Evolutionary conservation across 2,797 vertebrate genomes (phyloP), one percentile per base, ranked within the genome.

Genomic region (Takifugu ocellatus): DNA sequence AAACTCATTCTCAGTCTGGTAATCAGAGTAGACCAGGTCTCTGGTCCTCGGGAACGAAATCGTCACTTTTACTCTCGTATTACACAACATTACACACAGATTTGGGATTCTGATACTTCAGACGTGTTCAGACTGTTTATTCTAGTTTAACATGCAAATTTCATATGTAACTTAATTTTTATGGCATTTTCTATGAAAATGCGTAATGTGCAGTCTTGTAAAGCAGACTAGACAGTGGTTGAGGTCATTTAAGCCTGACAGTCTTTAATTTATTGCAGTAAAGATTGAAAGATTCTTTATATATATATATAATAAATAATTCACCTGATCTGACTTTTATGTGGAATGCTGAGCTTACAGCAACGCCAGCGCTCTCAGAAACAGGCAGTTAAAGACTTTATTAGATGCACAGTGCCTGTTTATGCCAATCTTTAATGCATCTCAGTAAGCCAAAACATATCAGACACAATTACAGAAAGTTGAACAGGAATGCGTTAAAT

Each of bases 401-500:
- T 75, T 79, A 80, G 59, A 79, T 68, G 61, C 75, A 76, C 59
- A 63, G 52, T 33, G 27, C 69, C 70, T 82, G 83, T 83, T 82
- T 78, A 72, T 74, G 70, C 51, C 25, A 14, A 59, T 70, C 58
- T 61, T 62, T 78, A 84, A 83, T 82, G 76, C 82, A 69, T 72
- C 78, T 46, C 70, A 74, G 75, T 78, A 83, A 75, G 72, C 66
- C 62, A 54, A 66, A 67, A 58, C 57, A 63, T 74, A 78, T 78
- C 75, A 65, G 61, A 68, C 65, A 78, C 78, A 84, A 89, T 89
- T 88, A 88, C 83, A 83, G 70, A 88, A 83, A 86, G 82, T 84
- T 84, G 67, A 61, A 78, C 59, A 76, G 73, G 76, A 81, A 77
- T 14, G 65, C 68, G 75, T 63, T 65, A 73, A 79, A 78, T 75